Conservation (phyloP, 2,888 invertebrate genomes). For the Encarsia formosa region DNA sequence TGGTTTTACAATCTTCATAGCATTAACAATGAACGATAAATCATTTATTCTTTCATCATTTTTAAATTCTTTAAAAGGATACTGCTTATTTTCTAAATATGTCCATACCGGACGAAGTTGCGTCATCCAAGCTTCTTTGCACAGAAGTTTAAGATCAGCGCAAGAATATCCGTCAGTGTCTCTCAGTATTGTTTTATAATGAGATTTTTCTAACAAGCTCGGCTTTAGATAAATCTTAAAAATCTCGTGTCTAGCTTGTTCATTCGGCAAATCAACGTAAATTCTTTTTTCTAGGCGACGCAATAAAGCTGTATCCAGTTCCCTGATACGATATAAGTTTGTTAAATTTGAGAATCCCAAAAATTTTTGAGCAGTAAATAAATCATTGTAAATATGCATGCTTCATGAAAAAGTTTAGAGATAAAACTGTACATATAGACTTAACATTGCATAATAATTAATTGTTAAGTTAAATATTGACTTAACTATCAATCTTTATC, state of each 20-base stretch:
- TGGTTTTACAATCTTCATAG: constrained; percentile 59
- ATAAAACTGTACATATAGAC: background rate
- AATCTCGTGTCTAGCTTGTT: constrained; percentile 63
- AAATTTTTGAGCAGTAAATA: background rate
- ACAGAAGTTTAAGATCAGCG: constrained; percentile 80
- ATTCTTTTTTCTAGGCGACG: constrained; percentile 85
- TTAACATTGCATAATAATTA: too few relatives aligned
- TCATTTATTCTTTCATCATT: constrained; percentile 32
- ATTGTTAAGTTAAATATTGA: too few relatives aligned
- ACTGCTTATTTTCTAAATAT: constrained; percentile 47
- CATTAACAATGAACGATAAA: constrained; percentile 53
- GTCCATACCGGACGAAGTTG: constrained; percentile 66
- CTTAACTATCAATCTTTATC: too few relatives aligned
- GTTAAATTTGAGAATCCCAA: background rate
- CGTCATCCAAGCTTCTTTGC: constrained; percentile 85
- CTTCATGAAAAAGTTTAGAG: too few relatives aligned
- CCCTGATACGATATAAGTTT: constrained; percentile 55
- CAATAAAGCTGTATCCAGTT: constrained; percentile 82
- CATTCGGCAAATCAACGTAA: constrained; percentile 72
- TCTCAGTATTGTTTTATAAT: constrained; percentile 54
- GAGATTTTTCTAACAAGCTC: constrained; percentile 52
- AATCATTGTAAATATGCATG: too few relatives aligned
- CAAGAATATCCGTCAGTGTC: constrained; percentile 78
- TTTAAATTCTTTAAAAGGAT: constrained; percentile 15
- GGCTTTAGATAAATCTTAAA: constrained; percentile 58